These are phyloP conservation scores for Nephrocerus scutellatus DNA, from an alignment of 2,888 invertebrate genomes.

Conservation along the genomic window DNA sequence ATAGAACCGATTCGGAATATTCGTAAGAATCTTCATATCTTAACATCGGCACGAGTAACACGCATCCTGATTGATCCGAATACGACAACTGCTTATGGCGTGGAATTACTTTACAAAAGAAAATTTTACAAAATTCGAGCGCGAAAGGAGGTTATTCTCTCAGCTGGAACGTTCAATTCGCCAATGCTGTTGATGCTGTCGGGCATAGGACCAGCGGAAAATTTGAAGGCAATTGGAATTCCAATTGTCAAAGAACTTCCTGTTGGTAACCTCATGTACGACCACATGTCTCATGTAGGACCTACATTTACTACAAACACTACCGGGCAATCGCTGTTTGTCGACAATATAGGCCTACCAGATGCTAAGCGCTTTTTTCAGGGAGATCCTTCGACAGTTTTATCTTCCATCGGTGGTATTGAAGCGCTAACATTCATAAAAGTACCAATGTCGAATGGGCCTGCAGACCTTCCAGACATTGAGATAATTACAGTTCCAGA, in stretches of 20 bases:
- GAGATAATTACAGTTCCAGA: constrained; percentile 60
- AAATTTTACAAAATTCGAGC: constrained; percentile 50
- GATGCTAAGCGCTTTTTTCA: constrained; percentile 26
- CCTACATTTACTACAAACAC: constrained; percentile 22
- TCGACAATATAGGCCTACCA: constrained; percentile 18
- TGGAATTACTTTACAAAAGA: constrained; percentile 55
- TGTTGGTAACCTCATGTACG: constrained; percentile 58
- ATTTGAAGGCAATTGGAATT: constrained; percentile 50
- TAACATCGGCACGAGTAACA: constrained; percentile 56
- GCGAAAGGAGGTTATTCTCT: constrained; percentile 70
- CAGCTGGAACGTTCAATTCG: constrained; percentile 76
- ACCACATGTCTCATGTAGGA: constrained; percentile 36
- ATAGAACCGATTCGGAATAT: constrained; percentile 51
- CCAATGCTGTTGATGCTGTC: constrained; percentile 86
- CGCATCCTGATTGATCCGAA: constrained; percentile 57
- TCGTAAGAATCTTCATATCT: constrained; percentile 59
- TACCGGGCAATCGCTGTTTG: constrained; percentile 17
- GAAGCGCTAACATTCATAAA: constrained; percentile 63
- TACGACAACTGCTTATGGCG: constrained; percentile 58
- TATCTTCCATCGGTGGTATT: constrained; percentile 54
- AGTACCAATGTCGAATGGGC: constrained; percentile 51
- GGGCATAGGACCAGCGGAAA: constrained; percentile 53
- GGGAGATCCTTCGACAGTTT: constrained; percentile 46
- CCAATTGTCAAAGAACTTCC: constrained; percentile 57
- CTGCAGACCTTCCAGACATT: constrained; percentile 58